These are phyloP conservation scores for Napeogenes inachia DNA, from an alignment of 2,888 invertebrate species.

Conservation along the genomic window DNA sequence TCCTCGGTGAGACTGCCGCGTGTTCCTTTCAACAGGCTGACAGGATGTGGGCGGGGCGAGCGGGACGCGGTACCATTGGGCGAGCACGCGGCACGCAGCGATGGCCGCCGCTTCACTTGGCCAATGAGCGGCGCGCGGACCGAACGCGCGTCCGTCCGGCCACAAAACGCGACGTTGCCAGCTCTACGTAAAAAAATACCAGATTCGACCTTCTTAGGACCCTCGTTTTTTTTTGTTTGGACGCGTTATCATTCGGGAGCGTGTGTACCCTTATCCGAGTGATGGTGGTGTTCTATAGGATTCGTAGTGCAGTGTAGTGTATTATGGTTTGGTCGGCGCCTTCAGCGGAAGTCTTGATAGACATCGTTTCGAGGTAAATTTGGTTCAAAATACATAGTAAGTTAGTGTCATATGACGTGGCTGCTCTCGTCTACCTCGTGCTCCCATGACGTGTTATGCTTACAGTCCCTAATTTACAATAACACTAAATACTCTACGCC, in stretches of 20 bases:
- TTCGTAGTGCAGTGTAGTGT: constrained; percentile 68
- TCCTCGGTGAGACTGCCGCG: constrained; percentile 62
- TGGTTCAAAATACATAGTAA: constrained; percentile 32
- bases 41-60: constrained; percentile 75
- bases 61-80: constrained; percentile 72
- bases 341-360: constrained; percentile 70
- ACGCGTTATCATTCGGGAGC: constrained; percentile 75
- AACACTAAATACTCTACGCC: not conserved
- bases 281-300: constrained; percentile 67
- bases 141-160: constrained; percentile 73
- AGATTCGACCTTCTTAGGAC: constrained; percentile 77
- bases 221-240: constrained; percentile 74
- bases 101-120: constrained; percentile 74
- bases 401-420: constrained; percentile 34
- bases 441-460: constrained; percentile 15
- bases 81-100: constrained; percentile 54
- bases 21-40: constrained; percentile 68
- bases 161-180: constrained; percentile 69
- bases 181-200: constrained; percentile 73
- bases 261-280: constrained; percentile 68
- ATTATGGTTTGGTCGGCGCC: constrained; percentile 75
- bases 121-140: constrained; percentile 73
- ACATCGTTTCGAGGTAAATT: constrained; percentile 69
- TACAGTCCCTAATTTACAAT: not conserved
- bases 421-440: constrained; percentile 14